Conservation (phyloP, 1,140 invertebrate species). For the Bombus waltoni region DNA sequence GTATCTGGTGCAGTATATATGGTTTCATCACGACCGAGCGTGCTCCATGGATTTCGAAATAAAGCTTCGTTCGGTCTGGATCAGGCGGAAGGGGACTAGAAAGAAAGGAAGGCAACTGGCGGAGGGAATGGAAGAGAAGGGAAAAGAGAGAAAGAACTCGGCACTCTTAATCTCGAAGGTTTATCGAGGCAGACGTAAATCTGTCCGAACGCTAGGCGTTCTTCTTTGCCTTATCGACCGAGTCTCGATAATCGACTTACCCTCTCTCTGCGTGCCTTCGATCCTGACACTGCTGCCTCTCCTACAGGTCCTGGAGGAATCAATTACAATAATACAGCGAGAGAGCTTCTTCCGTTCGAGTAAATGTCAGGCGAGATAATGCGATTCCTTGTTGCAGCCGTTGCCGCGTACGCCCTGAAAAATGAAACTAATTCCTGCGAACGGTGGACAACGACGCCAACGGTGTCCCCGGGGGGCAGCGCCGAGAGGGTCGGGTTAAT, state of each 20-base stretch:
- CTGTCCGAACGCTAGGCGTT: slow-evolving; percentile 68
- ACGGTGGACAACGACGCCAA: neutral
- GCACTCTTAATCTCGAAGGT: slow-evolving; percentile 75
- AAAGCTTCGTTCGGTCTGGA: slow-evolving; percentile 50
- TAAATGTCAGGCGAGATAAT: slow-evolving; percentile 57
- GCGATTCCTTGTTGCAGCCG: slow-evolving; percentile 37
- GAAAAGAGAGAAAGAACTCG: slow-evolving; percentile 31
- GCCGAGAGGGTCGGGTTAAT: slow-evolving; percentile 1
- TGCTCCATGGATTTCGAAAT: slow-evolving; percentile 61
- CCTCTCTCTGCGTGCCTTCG: slow-evolving; percentile 19
- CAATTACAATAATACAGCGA: slow-evolving; percentile 69
- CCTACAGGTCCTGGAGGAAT: slow-evolving; percentile 50
- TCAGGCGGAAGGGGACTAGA: neutral
- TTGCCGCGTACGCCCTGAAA: slow-evolving; percentile 1
- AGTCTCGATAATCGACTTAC: slow-evolving; percentile 69
- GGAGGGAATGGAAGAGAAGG: neutral
- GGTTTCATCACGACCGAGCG: slow-evolving; percentile 57
- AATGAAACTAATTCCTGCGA: neutral
- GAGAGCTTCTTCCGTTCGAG: slow-evolving; percentile 50
- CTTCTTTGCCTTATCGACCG: slow-evolving; percentile 70
- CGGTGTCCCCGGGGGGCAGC: neutral
- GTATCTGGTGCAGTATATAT: slow-evolving; percentile 62
- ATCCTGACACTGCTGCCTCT: slow-evolving; percentile 14
- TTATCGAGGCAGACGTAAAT: slow-evolving; percentile 78
- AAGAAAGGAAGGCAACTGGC: neutral